A percentile compares a stretch with the other conserved stretches of the same genome.
Conservation (phyloP, 2,888 invertebrate genomes). For the Minunthozetes semirufus region DNA sequence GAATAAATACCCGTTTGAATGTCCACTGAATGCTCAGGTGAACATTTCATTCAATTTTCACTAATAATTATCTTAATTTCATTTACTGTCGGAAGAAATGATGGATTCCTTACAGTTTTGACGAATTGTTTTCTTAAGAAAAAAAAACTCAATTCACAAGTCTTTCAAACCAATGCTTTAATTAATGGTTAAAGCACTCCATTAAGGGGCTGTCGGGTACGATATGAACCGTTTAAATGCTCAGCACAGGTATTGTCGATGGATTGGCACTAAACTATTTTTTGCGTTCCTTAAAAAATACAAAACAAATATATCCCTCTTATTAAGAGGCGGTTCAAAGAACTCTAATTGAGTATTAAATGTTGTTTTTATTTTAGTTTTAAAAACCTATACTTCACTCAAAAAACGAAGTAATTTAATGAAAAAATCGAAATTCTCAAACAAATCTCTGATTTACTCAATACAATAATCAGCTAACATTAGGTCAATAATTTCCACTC, state of each 20-base stretch:
- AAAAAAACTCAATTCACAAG: too few species aligned
- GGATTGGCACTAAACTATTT: constrained; percentile 3
- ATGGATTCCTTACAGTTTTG: too few species aligned
- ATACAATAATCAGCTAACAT: too few species aligned
- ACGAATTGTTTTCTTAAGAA: too few species aligned
- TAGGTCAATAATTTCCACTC: too few species aligned
- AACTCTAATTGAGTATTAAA: constrained; percentile 28
- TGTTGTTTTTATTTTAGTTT: constrained; percentile 9
- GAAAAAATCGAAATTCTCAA: neutral
- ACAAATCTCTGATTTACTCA: too few species aligned
- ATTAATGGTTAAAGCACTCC: neutral
- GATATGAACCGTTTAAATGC: neutral
- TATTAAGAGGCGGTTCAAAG: neutral
- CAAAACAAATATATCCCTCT: neutral
- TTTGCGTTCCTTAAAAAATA: neutral
- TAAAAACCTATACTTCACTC: neutral
- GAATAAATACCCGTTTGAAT: too few species aligned
- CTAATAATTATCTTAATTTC: too few species aligned
- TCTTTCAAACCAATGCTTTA: neutral
- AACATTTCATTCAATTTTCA: too few species aligned
- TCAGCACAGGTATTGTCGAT: neutral
- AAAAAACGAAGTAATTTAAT: neutral
- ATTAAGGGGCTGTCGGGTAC: neutral
- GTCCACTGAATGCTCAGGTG: neutral
- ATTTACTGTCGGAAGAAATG: too few species aligned